These are phyloP conservation scores for Prietella phreatophila DNA, from an alignment of 2,113 vertebrate genomes.

Conservation along the genomic window DNA sequence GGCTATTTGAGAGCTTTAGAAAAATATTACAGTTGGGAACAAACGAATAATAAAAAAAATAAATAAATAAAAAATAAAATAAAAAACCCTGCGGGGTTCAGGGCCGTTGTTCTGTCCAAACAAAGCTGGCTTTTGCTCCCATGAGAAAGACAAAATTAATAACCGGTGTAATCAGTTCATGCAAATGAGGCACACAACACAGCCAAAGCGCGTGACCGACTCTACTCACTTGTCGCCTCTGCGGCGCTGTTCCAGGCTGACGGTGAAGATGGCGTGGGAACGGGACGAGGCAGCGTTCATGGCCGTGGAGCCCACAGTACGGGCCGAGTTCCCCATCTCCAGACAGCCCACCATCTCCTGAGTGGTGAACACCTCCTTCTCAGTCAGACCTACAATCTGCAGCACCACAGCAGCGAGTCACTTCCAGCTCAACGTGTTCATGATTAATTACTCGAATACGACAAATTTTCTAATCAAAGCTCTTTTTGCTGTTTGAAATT, in stretches of 20 bases:
- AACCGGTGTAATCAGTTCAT: not conserved
- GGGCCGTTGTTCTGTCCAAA: not conserved
- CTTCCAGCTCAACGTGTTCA: not conserved
- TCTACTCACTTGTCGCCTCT: constrained; percentile 82
- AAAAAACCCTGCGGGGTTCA: not conserved
- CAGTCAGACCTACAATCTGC: constrained; percentile 90
- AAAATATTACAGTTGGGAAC: not conserved
- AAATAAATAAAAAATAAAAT: too few relatives aligned
- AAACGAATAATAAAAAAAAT: not conserved
- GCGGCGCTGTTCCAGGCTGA: constrained; percentile 85
- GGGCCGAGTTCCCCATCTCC: constrained; percentile 86
- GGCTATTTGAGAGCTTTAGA: not conserved
- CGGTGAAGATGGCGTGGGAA: constrained; percentile 95
- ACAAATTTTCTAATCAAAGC: not conserved
- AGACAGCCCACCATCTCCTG: constrained; percentile 85
- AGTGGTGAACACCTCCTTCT: constrained; percentile 77
- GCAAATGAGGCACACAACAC: not conserved
- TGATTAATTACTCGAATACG: not conserved
- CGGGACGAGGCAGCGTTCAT: constrained; percentile 96
- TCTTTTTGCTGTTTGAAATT: not conserved
- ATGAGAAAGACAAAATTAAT: not conserved
- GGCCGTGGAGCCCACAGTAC: constrained; percentile 90
- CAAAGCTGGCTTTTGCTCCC: not conserved
- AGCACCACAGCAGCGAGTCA: constrained; percentile 13
- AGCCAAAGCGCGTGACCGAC: not conserved